Conservation (phyloP, 2,888 invertebrate species). For the Apotomis betuletana region DNA sequence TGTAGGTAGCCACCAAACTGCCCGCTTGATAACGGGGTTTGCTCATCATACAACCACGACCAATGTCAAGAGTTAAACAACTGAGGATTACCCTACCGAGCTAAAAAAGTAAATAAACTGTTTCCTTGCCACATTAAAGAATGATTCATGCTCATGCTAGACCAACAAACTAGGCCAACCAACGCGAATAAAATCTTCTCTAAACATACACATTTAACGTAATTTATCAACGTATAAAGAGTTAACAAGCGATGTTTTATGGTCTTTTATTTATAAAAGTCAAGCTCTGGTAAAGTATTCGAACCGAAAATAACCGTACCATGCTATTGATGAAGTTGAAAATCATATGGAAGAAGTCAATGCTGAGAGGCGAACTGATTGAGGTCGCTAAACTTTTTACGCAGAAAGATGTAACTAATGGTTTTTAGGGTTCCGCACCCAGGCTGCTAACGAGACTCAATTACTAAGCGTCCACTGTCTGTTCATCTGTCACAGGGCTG, state of each 20-base stretch:
- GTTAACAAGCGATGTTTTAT: slow-evolving; percentile 8
- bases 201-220: background rate
- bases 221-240: slow-evolving; percentile 19
- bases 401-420: background rate
- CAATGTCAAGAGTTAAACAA: too few species aligned
- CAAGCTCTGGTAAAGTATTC: background rate
- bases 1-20: too few species aligned
- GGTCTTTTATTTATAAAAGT: background rate
- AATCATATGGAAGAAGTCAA: background rate
- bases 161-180: slow-evolving; percentile 8
- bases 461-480: too few species aligned
- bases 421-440: background rate
- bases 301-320: background rate
- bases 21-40: too few species aligned
- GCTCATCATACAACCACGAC: too few species aligned
- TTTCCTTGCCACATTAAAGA: background rate
- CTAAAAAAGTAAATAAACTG: too few species aligned
- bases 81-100: too few species aligned
- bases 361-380: background rate
- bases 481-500: too few species aligned
- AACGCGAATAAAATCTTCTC: slow-evolving; percentile 3
- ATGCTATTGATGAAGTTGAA: background rate
- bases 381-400: slow-evolving; percentile 2
- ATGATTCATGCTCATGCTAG: background rate
- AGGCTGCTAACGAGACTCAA: too few species aligned